Percentiles rank a stretch among this genome's conserved stretches.
Evolutionary conservation across 2,888 invertebrate genomes (phyloP).

Genomic region (Agriopis leucophaearia): DNA sequence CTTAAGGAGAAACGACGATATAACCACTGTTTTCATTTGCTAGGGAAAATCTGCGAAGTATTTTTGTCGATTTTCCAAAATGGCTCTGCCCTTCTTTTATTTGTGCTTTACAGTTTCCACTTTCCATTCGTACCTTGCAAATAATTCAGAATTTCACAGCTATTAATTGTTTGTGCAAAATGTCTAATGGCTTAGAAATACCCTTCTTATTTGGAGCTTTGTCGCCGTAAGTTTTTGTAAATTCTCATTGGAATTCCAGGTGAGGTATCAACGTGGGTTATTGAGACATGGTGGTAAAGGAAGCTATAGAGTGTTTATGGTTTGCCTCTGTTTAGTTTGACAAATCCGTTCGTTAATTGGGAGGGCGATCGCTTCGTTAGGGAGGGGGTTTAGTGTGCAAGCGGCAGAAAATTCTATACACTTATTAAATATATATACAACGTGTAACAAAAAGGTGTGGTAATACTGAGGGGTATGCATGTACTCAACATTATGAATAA

Average conservation of each 20-base stretch:
- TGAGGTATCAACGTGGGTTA: not conserved
- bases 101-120: slow-evolving; percentile 21
- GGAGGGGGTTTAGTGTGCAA: slow-evolving; percentile 6
- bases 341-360: slow-evolving; percentile 65
- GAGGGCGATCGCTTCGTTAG: slow-evolving; percentile 46
- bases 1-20: too few relatives aligned
- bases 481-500: too few relatives aligned
- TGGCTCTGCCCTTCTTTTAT: not conserved
- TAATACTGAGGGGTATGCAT: too few relatives aligned
- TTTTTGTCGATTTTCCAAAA: not conserved
- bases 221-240: slow-evolving; percentile 9
- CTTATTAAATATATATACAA: not conserved
- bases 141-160: slow-evolving; percentile 51
- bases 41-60: too few relatives aligned
- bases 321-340: slow-evolving; percentile 61
- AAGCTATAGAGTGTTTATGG: slow-evolving; percentile 26
- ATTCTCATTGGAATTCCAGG: not conserved
- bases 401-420: not conserved
- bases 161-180: slow-evolving; percentile 58
- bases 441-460: too few relatives aligned
- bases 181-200: slow-evolving; percentile 46
- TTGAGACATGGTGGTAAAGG: slow-evolving; percentile 16
- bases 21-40: too few relatives aligned
- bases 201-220: slow-evolving; percentile 3
- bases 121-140: slow-evolving; percentile 37